These are phyloP conservation scores for Agrochola macilenta DNA, from an alignment of 2,888 invertebrate species.

Conservation along the genomic window DNA sequence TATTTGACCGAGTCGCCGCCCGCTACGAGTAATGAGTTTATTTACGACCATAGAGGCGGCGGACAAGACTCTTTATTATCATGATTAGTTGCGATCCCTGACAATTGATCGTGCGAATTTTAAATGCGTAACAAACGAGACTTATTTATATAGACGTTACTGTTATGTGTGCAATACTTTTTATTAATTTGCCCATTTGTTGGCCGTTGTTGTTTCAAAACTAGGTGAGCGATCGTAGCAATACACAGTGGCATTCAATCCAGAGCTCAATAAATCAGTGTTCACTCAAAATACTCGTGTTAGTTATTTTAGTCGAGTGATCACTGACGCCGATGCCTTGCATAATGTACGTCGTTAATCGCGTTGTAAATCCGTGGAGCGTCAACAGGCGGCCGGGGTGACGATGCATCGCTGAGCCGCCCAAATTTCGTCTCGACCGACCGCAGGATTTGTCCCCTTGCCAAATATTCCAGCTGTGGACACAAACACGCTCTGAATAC, in stretches of 20 bases:
- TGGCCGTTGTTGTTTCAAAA: conserved; percentile 71
- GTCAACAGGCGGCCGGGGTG: conserved; percentile 76
- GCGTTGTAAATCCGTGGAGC: conserved; percentile 75
- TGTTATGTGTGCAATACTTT: conserved; percentile 72
- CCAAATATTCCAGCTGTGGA: conserved; percentile 88
- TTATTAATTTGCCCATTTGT: conserved; percentile 77
- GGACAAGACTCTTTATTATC: conserved; percentile 74
- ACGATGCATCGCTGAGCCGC: conserved; percentile 69
- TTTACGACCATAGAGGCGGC: conserved; percentile 78
- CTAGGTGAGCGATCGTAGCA: conserved; percentile 73
- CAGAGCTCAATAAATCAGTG: conserved; percentile 75
- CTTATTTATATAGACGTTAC: conserved; percentile 74
- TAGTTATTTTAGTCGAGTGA: conserved; percentile 73
- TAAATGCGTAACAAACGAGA: conserved; percentile 77
- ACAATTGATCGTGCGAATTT: conserved; percentile 78
- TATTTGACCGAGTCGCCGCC: conserved; percentile 85
- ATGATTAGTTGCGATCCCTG: conserved; percentile 78
- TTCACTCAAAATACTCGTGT: conserved; percentile 76
- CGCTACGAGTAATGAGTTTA: conserved; percentile 79
- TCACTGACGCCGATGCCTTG: conserved; percentile 76
- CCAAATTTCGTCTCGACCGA: conserved; percentile 71
- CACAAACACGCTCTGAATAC: conserved; percentile 85
- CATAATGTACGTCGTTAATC: conserved; percentile 81
- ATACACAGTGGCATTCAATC: conserved; percentile 75
- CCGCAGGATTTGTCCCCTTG: conserved; percentile 82